A percentile compares a stretch with the other conserved stretches of the same genome.
Conservation (phyloP, 2,888 invertebrate species). For the Diaphora mendica region DNA sequence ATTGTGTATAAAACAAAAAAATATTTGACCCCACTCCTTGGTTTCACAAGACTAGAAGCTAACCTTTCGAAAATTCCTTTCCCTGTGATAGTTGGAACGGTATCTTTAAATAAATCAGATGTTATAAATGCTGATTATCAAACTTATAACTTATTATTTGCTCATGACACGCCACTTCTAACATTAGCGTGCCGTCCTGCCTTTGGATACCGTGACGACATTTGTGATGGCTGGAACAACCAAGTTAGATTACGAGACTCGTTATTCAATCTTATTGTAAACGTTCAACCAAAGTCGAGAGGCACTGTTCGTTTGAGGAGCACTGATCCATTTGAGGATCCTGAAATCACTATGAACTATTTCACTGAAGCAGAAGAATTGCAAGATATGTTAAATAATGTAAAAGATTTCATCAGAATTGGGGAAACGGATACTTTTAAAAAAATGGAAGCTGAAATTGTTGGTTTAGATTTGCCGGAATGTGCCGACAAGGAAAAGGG, state of each 20-base stretch:
- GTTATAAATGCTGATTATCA: constrained; percentile 34
- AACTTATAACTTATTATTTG: constrained; percentile 26
- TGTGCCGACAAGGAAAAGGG: constrained; percentile 39
- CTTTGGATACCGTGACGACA: constrained; percentile 28
- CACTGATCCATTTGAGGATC: constrained; percentile 45
- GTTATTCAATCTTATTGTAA: not conserved
- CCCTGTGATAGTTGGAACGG: constrained; percentile 37
- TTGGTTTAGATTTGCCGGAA: constrained; percentile 36
- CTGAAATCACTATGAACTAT: constrained; percentile 38
- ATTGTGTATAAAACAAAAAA: constrained; percentile 24
- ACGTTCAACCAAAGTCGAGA: constrained; percentile 68
- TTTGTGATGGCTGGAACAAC: constrained; percentile 60
- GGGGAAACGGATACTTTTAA: constrained; percentile 45
- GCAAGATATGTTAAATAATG: constrained; percentile 24
- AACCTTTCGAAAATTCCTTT: constrained; percentile 35
- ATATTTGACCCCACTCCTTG: constrained; percentile 13
- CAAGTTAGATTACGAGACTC: not conserved
- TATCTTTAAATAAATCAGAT: constrained; percentile 28
- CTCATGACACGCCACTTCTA: constrained; percentile 43
- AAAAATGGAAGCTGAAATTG: constrained; percentile 40
- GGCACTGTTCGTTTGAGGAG: constrained; percentile 53
- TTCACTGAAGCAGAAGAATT: constrained; percentile 32
- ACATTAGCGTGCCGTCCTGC: constrained; percentile 26
- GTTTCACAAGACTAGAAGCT: not conserved
- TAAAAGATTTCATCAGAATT: constrained; percentile 47